Base-by-base conservation (phyloP, 2,113 vertebrate species). In the Grallaria varia region DNA sequence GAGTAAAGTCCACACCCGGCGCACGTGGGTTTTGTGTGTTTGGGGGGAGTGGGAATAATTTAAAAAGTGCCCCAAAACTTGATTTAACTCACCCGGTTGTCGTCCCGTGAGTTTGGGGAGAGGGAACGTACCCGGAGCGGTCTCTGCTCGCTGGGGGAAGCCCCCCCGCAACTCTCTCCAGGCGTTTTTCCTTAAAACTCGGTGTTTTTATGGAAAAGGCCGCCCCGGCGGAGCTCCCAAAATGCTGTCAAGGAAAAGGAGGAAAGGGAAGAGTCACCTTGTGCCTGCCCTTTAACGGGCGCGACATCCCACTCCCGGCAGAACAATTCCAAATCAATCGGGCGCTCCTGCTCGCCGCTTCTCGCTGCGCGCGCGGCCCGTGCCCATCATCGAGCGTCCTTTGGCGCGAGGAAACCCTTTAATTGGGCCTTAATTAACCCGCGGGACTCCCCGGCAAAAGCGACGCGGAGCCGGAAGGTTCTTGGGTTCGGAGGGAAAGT, bases 321-420 rank as follows among this genome's bases (percentile, higher is more conserved):
- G 64, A 72, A 58, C 53, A 25, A 73, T 74, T 62, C 24, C 12
- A 40, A 53, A 42, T 73, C 79, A 90, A 73, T 80, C 81, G 67
- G 17, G 23, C 60, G 33, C 49, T 75, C 67, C 33, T 58, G 9
- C 21, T 66, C 20, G 2, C n/a, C 2, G 14, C 25, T 66, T 45
- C 59, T 85, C 44, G n/a, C n/a, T 12, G 33, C 39, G 56, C 15
- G 7, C 0, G 0, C 0, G 4, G 23, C n/a, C 49, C 28, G 58
- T 76, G 35, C 82, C 9, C 77, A 88, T 95, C 9, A 56, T 27
- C 4, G 2, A 8, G 52, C 30, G 45, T 37, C 40, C 40, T 35
- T n/a, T 24, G 55, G 55, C 42, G 6, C 0, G 28, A 44, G 62
- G 72, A 77, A 73, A 52, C 83, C 7, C 22, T 9, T 90, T 87